Conservation (phyloP, 1,140 invertebrate genomes). For the Coboldia fuscipes region DNA sequence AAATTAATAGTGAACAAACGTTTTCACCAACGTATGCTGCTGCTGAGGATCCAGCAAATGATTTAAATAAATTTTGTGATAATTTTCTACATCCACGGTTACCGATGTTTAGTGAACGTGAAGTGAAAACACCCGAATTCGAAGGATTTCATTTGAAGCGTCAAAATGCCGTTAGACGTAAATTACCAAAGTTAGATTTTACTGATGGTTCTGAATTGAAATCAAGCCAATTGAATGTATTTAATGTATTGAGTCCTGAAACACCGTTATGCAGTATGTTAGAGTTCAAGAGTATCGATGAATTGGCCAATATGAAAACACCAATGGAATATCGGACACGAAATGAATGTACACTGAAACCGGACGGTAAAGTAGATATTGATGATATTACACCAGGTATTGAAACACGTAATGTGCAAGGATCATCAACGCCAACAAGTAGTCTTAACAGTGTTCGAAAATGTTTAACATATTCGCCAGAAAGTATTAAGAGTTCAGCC, state of each 20-base stretch:
- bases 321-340: neutral
- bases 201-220: too few relatives aligned
- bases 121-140: conserved; percentile 9
- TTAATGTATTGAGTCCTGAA: conserved; percentile 5
- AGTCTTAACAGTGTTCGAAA: conserved; percentile 12
- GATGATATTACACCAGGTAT: neutral
- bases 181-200: conserved; percentile 4
- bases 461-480: conserved; percentile 17
- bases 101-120: conserved; percentile 10
- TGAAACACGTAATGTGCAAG: neutral
- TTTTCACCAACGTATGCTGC: conserved; percentile 15
- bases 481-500: conserved; percentile 2
- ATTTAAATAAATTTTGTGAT: conserved; percentile 15
- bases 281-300: neutral
- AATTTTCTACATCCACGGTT: conserved; percentile 1
- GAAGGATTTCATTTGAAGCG: conserved; percentile 12
- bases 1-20: neutral
- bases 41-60: conserved; percentile 18
- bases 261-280: conserved; percentile 3
- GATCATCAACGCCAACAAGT: conserved; percentile 4
- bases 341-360: neutral
- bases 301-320: conserved; percentile 2
- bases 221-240: neutral
- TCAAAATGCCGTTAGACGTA: conserved; percentile 18
- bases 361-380: neutral